A percentile compares a stretch with the other conserved stretches of the same genome.
These are phyloP conservation scores for Syrista parreyssii DNA, from an alignment of 2,888 invertebrate species.

Conservation along the genomic window DNA sequence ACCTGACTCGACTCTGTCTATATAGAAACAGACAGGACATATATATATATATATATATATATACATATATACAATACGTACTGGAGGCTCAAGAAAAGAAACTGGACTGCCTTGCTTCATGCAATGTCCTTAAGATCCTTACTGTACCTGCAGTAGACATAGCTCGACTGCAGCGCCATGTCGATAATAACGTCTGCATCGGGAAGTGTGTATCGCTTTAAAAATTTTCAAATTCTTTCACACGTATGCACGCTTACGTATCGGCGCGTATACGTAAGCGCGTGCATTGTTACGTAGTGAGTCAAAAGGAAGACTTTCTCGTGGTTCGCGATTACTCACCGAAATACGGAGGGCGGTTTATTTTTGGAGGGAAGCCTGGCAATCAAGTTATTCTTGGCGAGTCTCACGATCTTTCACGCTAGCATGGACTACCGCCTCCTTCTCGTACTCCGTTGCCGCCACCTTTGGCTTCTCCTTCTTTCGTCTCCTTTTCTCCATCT, in stretches of 20 bases:
- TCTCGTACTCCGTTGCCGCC: background rate
- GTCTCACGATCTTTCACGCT: slow-evolving; percentile 15
- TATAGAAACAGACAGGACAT: background rate
- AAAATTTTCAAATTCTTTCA: background rate
- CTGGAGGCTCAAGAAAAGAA: background rate
- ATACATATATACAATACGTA: slow-evolving; percentile 6
- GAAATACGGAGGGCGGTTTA: background rate
- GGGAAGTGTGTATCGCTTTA: background rate
- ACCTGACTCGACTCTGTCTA: slow-evolving; percentile 8
- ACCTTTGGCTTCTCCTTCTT: background rate
- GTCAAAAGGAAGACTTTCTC: background rate
- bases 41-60: background rate
- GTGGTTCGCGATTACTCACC: background rate
- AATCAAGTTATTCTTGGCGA: slow-evolving; percentile 33
- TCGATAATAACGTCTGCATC: background rate
- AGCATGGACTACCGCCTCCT: background rate
- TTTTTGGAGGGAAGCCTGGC: slow-evolving; percentile 7
- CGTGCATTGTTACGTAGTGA: background rate
- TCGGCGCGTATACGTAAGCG: background rate
- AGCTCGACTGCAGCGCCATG: background rate
- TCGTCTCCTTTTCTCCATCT: background rate
- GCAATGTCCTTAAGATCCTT: background rate
- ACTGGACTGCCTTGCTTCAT: slow-evolving; percentile 29
- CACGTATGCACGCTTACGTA: background rate
- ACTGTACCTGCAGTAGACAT: background rate